Base-by-base conservation (phyloP, 2,888 invertebrate genomes). In the Hydroisotoma schaefferi region DNA sequence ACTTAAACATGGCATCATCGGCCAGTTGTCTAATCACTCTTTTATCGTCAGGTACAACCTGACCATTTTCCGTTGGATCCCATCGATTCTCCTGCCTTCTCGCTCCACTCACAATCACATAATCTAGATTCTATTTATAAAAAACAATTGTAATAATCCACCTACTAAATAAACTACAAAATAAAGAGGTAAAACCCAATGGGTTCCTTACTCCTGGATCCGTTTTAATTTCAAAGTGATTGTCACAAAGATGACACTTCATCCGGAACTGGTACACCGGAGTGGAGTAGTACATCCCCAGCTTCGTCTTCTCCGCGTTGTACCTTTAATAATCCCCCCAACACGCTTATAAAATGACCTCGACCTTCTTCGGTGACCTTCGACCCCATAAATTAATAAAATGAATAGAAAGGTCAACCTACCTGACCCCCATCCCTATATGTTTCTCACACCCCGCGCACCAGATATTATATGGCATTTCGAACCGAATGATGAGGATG, bases 391-490 rank as follows among this genome's bases (percentile, higher is more conserved):
- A 23, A 15, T 12, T 52, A 29, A 52, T 5, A 4, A 10, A 27
- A 20, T 4, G 29, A 12, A 26, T 12, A 33, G 20, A 15, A 40
- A 40, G n/a, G n/a, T n/a, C n/a, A 5, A 15, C 40, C 5, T 63
- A 84, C 73, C 84, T 84, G 0, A 99, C 98, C 1, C 99, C 98
- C 97, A 98, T 99, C 28, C 97, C 99, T 58, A 99, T 94, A 76
- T 98, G 99, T 79, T 94, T 98, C 67, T 88, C 87, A 76, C 99
- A 99, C 55, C 97, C 97, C 38, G 93, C 91, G 73, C 99, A 99
- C 99, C 99, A 99, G 73, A 99, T 98, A 78, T 99, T 99, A 76
- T 94, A 99, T 0, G 99, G 99, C 97, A 99, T 95, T 80, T 99
- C 99, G 81, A 99, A 99, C 48, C 98, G 85, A 69, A 95, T 94